Evolutionary conservation across 2,113 vertebrate species (phyloP), one percentile per base, ranked within the genome.

Genomic region (Siniperca knerii): DNA sequence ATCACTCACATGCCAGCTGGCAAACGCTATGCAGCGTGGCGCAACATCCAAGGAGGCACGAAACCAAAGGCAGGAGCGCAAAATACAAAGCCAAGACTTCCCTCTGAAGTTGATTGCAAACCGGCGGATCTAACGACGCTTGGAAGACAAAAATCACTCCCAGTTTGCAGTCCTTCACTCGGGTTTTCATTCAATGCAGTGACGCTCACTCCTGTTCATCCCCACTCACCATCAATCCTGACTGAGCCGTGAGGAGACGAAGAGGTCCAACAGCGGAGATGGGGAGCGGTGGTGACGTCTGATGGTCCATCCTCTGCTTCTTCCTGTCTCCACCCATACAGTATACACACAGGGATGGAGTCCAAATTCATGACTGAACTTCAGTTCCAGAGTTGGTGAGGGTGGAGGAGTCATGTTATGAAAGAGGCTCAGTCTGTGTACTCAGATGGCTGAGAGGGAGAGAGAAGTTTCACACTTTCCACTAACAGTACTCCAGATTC

Each of bases 201-300:
- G 25, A 50, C 48, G 48, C 5, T 50, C 4, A 16, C 37, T 74
- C 58, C 57, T 37, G 52, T 20, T 29, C 71, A 66, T 84, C 78
- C 29, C 18, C 37, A 20, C 52, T 79, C 81, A 82, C 60, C 76
- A 84, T 83, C 85, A 54, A 23, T 42, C 70, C 77, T 48, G 77
- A 84, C 79, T 81, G 87, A 85, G 67, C 66, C 16, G n/a, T 4
- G 75, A 79, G 77, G 46, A 74, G 84, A 71, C 37, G 66, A 61
- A 87, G 54, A 83, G 80, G 67, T 62, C 54, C 46, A n/a, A 37
- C 58, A 18, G 64, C 74, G 74, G 68, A 74, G 75, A 62, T 69
- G 74, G 83, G 87, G 82, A 79, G 90, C 75, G 84, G 44, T 74
- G 85, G 75, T 94, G 93, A 93, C 92, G 91, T 92, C 66, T 79